Evolutionary conservation across 2,888 invertebrate species (phyloP).

Genomic region (Plebejus melissa): DNA sequence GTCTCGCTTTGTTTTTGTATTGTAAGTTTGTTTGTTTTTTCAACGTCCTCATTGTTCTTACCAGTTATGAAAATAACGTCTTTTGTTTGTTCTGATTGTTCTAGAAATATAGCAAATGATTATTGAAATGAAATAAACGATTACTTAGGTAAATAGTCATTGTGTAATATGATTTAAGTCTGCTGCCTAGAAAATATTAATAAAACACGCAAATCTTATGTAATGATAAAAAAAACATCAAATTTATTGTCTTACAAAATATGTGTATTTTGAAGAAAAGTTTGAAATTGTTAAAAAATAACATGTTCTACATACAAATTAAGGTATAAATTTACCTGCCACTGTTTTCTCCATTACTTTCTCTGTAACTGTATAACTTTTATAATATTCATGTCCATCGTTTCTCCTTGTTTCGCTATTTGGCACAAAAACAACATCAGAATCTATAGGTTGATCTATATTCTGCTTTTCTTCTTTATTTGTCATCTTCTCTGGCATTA

Average conservation of each 20-base stretch:
- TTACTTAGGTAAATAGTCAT: no score
- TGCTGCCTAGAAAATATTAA: no score
- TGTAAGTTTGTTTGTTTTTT: slow-evolving; percentile 32
- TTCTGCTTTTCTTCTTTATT: not conserved
- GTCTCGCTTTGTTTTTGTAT: slow-evolving; percentile 29
- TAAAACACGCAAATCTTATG: no score
- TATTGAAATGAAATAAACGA: no score
- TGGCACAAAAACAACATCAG: slow-evolving; percentile 52
- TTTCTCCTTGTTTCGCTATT: slow-evolving; percentile 42
- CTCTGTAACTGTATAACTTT: slow-evolving; percentile 15
- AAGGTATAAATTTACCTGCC: not conserved
- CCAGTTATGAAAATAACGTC: slow-evolving; percentile 55
- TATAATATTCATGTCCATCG: slow-evolving; percentile 41
- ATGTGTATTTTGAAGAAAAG: no score
- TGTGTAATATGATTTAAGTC: no score
- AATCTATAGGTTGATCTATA: slow-evolving; percentile 33
- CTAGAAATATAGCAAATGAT: not conserved
- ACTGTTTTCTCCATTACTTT: not conserved
- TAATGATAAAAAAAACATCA: no score
- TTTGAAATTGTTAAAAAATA: no score
- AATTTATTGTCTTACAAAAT: no score
- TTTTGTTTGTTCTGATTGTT: slow-evolving; percentile 37
- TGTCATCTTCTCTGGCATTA: slow-evolving; percentile 16
- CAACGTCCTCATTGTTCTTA: slow-evolving; percentile 49
- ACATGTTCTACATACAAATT: not conserved